Conservation (phyloP, 1,140 invertebrate genomes). For the Cecropterus lyciades region DNA sequence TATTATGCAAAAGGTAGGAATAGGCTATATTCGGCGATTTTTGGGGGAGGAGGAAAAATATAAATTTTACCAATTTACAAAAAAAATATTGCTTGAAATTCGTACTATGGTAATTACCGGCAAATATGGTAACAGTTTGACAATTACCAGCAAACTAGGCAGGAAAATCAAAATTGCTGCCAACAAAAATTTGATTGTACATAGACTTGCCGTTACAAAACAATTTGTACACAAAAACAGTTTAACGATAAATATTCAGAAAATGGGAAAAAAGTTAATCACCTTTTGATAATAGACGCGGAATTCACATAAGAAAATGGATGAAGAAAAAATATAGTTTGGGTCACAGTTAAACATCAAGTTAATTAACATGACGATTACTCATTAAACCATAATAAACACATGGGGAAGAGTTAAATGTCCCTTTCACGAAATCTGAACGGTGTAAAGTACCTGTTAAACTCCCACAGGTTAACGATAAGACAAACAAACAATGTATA, state of each 20-base stretch:
- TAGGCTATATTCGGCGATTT: too few relatives aligned
- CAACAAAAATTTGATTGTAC: too few relatives aligned
- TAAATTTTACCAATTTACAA: too few relatives aligned
- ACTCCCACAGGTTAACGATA: not conserved
- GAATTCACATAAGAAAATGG: slow-evolving; percentile 7
- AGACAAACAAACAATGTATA: too few relatives aligned
- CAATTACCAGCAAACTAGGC: too few relatives aligned
- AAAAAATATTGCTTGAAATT: not conserved
- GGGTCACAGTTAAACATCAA: slow-evolving; percentile 1
- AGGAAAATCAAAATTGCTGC: too few relatives aligned
- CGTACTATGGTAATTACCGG: too few relatives aligned
- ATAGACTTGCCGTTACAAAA: not conserved
- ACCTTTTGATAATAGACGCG: slow-evolving; percentile 10
- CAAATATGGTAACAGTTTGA: too few relatives aligned
- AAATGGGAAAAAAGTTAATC: not conserved
- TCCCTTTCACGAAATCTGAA: slow-evolving; percentile 3
- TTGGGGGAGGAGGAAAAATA: too few relatives aligned
- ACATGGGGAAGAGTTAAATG: slow-evolving; percentile 5
- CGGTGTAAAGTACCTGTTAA: not conserved
- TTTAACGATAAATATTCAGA: not conserved
- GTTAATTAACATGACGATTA: slow-evolving; percentile 12
- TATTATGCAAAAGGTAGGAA: too few relatives aligned
- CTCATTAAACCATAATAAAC: slow-evolving; percentile 12
- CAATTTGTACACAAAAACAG: too few relatives aligned
- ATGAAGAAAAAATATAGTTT: not conserved